Base-by-base conservation (phyloP, 2,888 invertebrate genomes). In the Hirtodrosophila duncani region DNA sequence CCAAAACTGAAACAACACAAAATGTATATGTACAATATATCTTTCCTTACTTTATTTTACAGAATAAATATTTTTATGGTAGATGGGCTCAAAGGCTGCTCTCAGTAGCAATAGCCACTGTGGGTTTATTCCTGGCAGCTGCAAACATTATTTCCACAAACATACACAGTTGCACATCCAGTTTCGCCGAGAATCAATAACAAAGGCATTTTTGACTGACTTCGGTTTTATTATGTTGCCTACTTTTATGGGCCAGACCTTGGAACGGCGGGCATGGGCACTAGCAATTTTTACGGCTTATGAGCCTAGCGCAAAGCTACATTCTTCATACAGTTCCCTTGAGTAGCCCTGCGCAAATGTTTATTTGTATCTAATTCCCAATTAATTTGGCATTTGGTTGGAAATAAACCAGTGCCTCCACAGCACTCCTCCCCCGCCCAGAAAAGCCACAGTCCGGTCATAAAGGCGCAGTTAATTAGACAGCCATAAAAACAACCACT, bases 311-410 rank as follows among this genome's bases (percentile, higher is more conserved):
- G n/a, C n/a, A n/a, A n/a, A n/a, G n/a, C n/a, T n/a, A n/a, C n/a
- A n/a, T n/a, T n/a, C n/a, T n/a, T n/a, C n/a, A n/a, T n/a, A n/a
- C n/a, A n/a, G n/a, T n/a, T n/a, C n/a, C n/a, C n/a, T n/a, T n/a
- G n/a, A n/a, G n/a, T n/a, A n/a, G n/a, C n/a, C n/a, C n/a, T n/a
- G n/a, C n/a, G n/a, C n/a, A n/a, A n/a, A n/a, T n/a, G n/a, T n/a
- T n/a, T n/a, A n/a, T n/a, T 64, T 68, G 64, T 64, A 65, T 72
- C 66, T 74, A 74, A 74, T 74, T 79, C 70, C 75, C 78, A 81
- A 74, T 74, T 74, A 74, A 74, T 74, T 78, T 79, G 49, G 79
- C 71, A 78, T 81, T 74, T 78, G 44, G 63, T 78, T 79, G 49
- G 79, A 71, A 78, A 78, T 74, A 74, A 42, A 61, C 50, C 50